Base-by-base conservation (phyloP, 2,113 vertebrate genomes). In the Opisthocomus hoazin region DNA sequence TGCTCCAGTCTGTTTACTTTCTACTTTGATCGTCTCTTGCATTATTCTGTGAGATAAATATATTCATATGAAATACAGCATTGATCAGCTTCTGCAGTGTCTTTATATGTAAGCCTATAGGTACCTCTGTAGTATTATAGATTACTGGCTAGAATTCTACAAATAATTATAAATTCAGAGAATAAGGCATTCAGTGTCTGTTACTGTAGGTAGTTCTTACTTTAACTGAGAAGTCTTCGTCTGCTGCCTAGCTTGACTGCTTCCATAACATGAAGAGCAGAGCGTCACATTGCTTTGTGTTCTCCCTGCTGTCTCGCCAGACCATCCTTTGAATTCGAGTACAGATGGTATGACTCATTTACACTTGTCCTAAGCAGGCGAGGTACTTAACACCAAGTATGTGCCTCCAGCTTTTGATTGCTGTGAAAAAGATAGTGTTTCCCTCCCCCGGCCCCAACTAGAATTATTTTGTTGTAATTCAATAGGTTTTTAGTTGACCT, bases 301-400 rank as follows among this genome's bases (percentile, higher is more conserved):
- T 95, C 82, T 95, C 89, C 56, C 70, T 94, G 89, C 92, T 94
- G 66, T 94, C 90, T 84, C 65, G 94, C 95, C 96, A 95, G 96
- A 94, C 96, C 87, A 3, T 79, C 84, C 90, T 96, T 68, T 91
- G 84, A 91, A 84, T 94, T 83, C 5, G 69, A 73, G 61, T 93
- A 46, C 96, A 97, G 96, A 96, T 97, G 96, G 96, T 46, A 71
- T 89, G 94, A 92, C 84, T 96, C 95, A 89, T 96, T 96, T 93
- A 94, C 94, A 91, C 96, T 96, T 91, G 86, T 94, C 92, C 95
- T 91, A 51, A 76, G 86, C 87, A 96, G 91, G 65, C 84, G 27
- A 91, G 20, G 20, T 89, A 37, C 84, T 95, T 96, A 91, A 87
- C 89, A 93, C 90, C 94, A 92, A 90, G 65, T 89, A 30, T 81